phyloP scores from a whole-genome alignment of 2,113 vertebrate genomes.

The Urocynchramus pylzowi region DNA sequence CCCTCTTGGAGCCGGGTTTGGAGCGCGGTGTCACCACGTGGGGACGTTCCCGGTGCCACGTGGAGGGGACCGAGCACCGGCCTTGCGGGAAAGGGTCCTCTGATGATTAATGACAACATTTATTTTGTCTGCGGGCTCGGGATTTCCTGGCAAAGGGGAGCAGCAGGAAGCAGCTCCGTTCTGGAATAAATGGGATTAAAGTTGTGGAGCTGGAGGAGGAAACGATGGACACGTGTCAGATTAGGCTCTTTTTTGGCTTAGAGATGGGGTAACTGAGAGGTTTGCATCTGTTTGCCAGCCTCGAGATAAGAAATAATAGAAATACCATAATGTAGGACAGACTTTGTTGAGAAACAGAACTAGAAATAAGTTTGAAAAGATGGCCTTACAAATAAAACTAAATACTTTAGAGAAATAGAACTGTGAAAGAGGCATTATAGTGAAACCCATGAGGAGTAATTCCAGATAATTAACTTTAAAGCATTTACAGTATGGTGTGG shows the following conservation, averaged over 20 bases:
- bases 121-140: no score
- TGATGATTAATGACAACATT: no score
- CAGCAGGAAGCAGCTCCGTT: fast-evolving
- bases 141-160: fast-evolving
- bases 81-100: fast-evolving
- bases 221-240: fast-evolving
- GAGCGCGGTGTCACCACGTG: fast-evolving
- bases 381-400: background rate
- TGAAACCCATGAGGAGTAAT: background rate
- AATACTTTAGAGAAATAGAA: background rate
- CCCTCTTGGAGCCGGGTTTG: background rate
- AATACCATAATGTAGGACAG: background rate
- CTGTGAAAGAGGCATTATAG: background rate
- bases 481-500: background rate
- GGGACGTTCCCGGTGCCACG: background rate
- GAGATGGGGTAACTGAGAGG: background rate
- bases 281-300: background rate
- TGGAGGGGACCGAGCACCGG: fast-evolving
- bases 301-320: background rate
- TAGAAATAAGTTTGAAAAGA: background rate
- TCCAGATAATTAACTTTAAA: background rate
- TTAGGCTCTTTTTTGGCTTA: background rate
- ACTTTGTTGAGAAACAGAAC: background rate
- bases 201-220: background rate
- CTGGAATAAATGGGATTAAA: fast-evolving